Evolutionary conservation across 2,888 invertebrate species (phyloP).

Genomic region (Drosophila hamatofila): DNA sequence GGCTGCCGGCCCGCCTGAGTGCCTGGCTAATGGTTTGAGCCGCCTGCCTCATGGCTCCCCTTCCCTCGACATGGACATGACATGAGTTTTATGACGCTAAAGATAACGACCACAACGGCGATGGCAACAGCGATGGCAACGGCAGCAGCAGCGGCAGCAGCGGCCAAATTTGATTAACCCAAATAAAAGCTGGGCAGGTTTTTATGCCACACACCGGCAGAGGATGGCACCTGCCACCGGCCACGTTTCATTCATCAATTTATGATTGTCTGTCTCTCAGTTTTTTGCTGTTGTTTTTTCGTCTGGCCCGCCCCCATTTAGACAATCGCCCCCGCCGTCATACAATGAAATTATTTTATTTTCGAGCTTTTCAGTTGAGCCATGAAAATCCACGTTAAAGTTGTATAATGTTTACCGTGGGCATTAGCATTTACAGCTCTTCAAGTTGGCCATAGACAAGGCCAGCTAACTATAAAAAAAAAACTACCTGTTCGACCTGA

Average conservation of each 20-base stretch:
- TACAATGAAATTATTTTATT: slow-evolving; percentile 35
- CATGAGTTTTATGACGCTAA: slow-evolving; percentile 51
- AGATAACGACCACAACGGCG: slow-evolving; percentile 38
- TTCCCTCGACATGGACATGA: slow-evolving; percentile 39
- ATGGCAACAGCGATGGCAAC: slow-evolving; percentile 8
- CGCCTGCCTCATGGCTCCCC: slow-evolving; percentile 13
- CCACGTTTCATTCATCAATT: slow-evolving; percentile 67
- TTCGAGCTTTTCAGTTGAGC: slow-evolving; percentile 38
- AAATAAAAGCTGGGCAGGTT: slow-evolving; percentile 54
- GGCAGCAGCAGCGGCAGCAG: slow-evolving; percentile 18
- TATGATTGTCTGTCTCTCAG: slow-evolving; percentile 24
- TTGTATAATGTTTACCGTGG: slow-evolving; percentile 20
- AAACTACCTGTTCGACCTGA: background rate
- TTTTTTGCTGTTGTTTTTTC: background rate
- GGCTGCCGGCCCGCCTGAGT: slow-evolving; percentile 22
- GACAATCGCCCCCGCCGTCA: slow-evolving; percentile 22
- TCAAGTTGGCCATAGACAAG: slow-evolving; percentile 8
- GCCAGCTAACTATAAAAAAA: background rate
- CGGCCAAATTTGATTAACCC: slow-evolving; percentile 77
- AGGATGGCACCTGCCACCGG: slow-evolving; percentile 28
- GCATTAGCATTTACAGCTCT: slow-evolving; percentile 29
- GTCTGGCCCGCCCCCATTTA: slow-evolving; percentile 16
- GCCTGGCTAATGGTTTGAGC: slow-evolving; percentile 53
- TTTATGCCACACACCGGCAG: slow-evolving; percentile 31
- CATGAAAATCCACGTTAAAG: slow-evolving; percentile 41